phyloP scores from a whole-genome alignment of 2,113 vertebrate genomes.

The Delphinapterus leucas region DNA sequence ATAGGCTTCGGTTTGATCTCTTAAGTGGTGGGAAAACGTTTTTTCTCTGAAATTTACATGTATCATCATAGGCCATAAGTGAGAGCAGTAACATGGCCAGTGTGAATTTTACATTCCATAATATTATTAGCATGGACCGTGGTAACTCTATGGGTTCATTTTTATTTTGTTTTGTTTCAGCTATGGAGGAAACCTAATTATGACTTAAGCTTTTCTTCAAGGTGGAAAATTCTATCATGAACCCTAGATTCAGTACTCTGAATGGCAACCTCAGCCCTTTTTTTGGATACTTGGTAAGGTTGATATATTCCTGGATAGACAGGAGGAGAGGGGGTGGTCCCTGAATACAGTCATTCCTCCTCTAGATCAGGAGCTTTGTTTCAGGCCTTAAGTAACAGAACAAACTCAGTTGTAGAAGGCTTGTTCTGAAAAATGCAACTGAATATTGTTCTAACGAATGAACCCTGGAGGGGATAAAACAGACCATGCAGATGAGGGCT shows the following conservation, averaged over 20 bases:
- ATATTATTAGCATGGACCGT: neutral
- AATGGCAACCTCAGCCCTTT: neutral
- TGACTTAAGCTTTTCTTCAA: conserved; percentile 11
- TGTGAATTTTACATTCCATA: neutral
- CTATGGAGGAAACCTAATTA: neutral
- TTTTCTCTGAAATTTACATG: neutral
- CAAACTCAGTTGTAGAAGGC: neutral
- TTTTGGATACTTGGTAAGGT: neutral
- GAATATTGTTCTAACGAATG: neutral
- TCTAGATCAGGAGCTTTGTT: neutral
- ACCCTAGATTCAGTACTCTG: neutral
- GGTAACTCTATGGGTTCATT: neutral
- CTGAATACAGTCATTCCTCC: neutral
- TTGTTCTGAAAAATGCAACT: conserved; percentile 14
- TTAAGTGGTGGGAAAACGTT: neutral
- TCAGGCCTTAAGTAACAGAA: neutral
- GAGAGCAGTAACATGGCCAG: neutral
- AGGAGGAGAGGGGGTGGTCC: rapidly evolving
- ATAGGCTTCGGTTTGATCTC: neutral
- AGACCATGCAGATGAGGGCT: neutral
- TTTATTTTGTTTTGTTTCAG: neutral
- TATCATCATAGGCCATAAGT: neutral
- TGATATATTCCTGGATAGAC: neutral
- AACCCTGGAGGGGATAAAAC: neutral
- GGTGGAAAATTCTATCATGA: neutral